phyloP scores from a whole-genome alignment of 2,797 vertebrate species.

The Halcyon chelicuti region DNA sequence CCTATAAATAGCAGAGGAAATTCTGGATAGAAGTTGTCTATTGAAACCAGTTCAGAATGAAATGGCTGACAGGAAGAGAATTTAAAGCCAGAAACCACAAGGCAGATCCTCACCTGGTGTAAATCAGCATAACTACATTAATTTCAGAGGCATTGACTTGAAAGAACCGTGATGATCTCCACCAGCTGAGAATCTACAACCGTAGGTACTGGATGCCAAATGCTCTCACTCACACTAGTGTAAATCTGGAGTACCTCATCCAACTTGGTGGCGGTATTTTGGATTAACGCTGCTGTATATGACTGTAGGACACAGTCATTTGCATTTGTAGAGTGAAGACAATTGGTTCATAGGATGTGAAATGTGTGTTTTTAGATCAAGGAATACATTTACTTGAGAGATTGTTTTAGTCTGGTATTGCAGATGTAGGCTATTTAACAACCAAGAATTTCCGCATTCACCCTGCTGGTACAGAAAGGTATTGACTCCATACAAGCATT shows the following conservation, averaged over 20 bases:
- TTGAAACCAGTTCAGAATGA: slow-evolving; percentile 60
- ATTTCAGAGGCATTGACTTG: slow-evolving; percentile 54
- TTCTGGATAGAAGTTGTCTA: slow-evolving; percentile 57
- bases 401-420: not conserved
- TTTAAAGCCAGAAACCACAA: slow-evolving; percentile 49
- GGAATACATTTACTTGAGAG: not conserved
- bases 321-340: slow-evolving; percentile 61
- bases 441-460: not conserved
- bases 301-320: not conserved
- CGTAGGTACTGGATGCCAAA: slow-evolving; percentile 24
- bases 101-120: slow-evolving; percentile 66
- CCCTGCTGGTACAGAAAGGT: not conserved
- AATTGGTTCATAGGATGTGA: slow-evolving; percentile 18
- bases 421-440: slow-evolving; percentile 32
- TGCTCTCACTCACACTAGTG: slow-evolving; percentile 14
- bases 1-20: slow-evolving; percentile 67
- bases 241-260: slow-evolving; percentile 33
- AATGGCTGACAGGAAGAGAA: slow-evolving; percentile 42
- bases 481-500: slow-evolving; percentile 2
- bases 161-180: slow-evolving; percentile 46
- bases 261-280: not conserved
- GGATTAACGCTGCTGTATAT: slow-evolving; percentile 40
- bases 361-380: slow-evolving; percentile 32
- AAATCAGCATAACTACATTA: slow-evolving; percentile 61
- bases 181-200: slow-evolving; percentile 25